Evolutionary conservation across 1,140 invertebrate genomes (phyloP), one percentile per base, ranked within the genome.

Genomic region (Procambarus clarkii): DNA sequence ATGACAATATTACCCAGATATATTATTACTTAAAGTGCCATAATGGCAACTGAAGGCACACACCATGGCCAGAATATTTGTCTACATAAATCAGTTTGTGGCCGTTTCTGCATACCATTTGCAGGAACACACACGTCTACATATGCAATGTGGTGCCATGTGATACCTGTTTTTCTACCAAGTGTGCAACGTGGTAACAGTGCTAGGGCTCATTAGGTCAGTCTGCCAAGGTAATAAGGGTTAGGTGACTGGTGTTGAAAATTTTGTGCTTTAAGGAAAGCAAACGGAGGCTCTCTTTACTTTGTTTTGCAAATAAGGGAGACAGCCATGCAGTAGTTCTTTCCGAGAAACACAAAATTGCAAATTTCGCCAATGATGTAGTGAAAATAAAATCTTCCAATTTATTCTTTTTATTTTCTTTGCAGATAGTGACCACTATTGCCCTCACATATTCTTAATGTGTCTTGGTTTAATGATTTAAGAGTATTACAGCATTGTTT

Each of bases 391-490:
- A 85, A 71, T 85, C 69, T 71, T 85, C 45, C 64, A 69, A 48
- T 46, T 74, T 60, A 74, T 74, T 85, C 34, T 84, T 84, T 83
- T 54, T 54, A 54, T 54, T 54, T 8, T 54, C 21, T 74, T 74
- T 74, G 69, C 69, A 74, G 69, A 85, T 85, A 85, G 60, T 69
- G 82, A 85, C 82, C 60, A 74, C 69, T 85, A 69, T 74, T 54
- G 79, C 79, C 79, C 82, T 69, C 81, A 64, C 81, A 60, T 85
- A 85, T 85, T 85, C 15, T 85, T 85, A 85, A 64, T 44, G 82
- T 85, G 82, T 85, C 82, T 85, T 85, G 82, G 82, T 85, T 74
- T 85, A 85, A 85, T 85, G 34, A 85, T 85, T 85, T 85, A 85
- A 85, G 82, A 85, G 64, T 85, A 85, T 74, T 85, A 74, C 82